phyloP scores from a whole-genome alignment of 2,113 vertebrate species.

The Rhinolophus sinicus region DNA sequence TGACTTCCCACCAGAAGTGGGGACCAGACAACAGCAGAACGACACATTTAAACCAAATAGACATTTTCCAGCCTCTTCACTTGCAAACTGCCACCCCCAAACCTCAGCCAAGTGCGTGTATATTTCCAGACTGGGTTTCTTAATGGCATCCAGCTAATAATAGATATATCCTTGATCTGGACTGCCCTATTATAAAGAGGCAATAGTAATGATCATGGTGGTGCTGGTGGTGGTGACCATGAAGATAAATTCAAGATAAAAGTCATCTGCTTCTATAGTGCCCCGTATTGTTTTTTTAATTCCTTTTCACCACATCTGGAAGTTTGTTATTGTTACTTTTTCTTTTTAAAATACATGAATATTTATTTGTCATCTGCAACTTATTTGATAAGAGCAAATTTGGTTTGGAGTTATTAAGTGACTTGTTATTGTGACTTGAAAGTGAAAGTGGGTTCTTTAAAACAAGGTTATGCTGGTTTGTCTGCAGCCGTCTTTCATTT shows the following conservation, averaged over 20 bases:
- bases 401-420: not conserved
- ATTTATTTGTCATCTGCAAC: not conserved
- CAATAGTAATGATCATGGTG: not conserved
- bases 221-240: too few relatives aligned
- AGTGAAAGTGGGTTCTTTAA: constrained; percentile 5
- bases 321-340: not conserved
- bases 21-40: not conserved
- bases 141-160: not conserved
- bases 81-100: not conserved
- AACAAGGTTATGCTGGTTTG: not conserved
- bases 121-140: not conserved
- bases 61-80: not conserved
- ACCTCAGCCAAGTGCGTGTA: not conserved
- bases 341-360: not conserved
- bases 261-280: not conserved
- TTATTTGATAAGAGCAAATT: not conserved
- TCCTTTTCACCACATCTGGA: not conserved
- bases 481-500: not conserved
- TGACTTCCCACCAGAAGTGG: not conserved
- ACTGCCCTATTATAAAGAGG: not conserved
- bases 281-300: not conserved
- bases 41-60: not conserved
- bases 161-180: not conserved
- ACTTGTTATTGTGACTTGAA: too few relatives aligned
- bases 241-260: not conserved